Evolutionary conservation across 2,113 vertebrate genomes (phyloP).

Genomic region (Cebus imitator): DNA sequence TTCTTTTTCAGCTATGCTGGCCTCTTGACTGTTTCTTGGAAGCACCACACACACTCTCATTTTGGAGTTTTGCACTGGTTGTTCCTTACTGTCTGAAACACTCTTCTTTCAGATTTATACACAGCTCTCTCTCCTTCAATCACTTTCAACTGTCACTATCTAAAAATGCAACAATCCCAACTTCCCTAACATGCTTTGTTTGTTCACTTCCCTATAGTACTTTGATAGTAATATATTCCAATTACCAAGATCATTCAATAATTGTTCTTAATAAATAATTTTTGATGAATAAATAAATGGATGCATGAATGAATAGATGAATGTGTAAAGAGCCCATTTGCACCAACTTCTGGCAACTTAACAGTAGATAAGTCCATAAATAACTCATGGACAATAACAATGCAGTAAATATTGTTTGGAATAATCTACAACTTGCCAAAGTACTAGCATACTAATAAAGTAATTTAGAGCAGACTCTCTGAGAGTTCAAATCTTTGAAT

Average conservation of each 20-base stretch:
- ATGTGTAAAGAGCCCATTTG: neutral
- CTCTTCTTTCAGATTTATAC: neutral
- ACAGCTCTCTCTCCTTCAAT: neutral
- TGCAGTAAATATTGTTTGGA: neutral
- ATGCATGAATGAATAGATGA: neutral
- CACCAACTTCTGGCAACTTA: neutral
- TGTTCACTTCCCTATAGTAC: neutral
- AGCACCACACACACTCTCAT: neutral
- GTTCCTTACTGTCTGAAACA: neutral
- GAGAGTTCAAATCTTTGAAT: neutral
- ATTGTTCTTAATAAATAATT: neutral
- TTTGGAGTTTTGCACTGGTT: neutral
- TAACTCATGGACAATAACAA: neutral
- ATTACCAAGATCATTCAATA: neutral
- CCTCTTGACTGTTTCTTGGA: neutral
- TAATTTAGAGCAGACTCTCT: neutral
- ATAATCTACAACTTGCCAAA: neutral
- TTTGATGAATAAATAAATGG: neutral
- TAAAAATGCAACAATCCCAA: neutral
- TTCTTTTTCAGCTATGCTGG: neutral
- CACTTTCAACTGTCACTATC: neutral
- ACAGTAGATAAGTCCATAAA: neutral
- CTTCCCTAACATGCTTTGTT: neutral
- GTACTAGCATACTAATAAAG: neutral
- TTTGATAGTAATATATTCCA: neutral